phyloP scores from a whole-genome alignment of 2,113 vertebrate genomes.

The Ginglymostoma cirratum region DNA sequence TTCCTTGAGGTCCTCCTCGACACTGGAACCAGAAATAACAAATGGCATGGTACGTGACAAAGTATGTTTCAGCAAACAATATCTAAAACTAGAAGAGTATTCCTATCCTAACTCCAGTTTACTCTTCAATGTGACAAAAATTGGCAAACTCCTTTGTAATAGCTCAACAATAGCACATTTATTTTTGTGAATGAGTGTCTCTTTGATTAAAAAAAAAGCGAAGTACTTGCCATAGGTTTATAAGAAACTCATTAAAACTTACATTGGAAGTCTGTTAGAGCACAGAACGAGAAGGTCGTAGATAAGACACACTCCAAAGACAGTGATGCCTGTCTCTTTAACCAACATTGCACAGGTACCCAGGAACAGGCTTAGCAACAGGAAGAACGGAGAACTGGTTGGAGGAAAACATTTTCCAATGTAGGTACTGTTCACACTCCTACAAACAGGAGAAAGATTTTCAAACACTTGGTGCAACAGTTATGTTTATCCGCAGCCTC shows the following conservation, averaged over 20 bases:
- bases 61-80: background rate
- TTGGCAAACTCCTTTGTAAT: too few species aligned
- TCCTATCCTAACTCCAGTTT: background rate
- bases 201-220: background rate
- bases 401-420: constrained; percentile 62
- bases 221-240: background rate
- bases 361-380: constrained; percentile 75
- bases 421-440: constrained; percentile 67
- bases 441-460: constrained; percentile 50
- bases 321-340: constrained; percentile 90
- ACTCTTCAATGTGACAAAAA: background rate
- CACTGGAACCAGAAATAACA: background rate
- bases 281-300: constrained; percentile 83
- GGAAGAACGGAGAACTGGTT: constrained; percentile 63
- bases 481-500: background rate
- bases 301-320: constrained; percentile 85
- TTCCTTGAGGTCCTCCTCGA: background rate
- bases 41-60: background rate
- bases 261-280: constrained; percentile 63
- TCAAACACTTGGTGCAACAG: background rate
- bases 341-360: constrained; percentile 94
- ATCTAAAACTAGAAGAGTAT: background rate
- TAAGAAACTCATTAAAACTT: constrained; percentile 50
- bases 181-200: background rate
- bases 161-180: background rate